Evolutionary conservation across 1,140 invertebrate genomes (phyloP), one percentile per base, ranked within the genome.

Genomic region (Danaus melanippus): DNA sequence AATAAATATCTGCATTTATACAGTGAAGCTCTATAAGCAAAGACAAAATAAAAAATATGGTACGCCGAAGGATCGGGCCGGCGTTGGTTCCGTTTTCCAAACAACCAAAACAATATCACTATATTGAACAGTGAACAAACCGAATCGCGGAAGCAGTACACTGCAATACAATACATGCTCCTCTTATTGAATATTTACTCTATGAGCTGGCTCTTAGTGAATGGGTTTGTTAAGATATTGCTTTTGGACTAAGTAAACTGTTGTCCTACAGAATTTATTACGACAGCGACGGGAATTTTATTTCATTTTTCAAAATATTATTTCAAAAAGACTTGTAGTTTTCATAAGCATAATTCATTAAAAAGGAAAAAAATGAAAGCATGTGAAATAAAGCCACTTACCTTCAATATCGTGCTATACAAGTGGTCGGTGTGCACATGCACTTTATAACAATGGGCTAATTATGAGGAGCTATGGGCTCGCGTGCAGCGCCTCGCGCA

Each of bases 391-490:
- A 12, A 49, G n/a, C 41, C 50, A 58, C 46, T 58, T 58, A 40
- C 56, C 56, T 58, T 17, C 50, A 53, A 52, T 53, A 44, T 48
- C 46, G 45, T 49, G 9, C 12, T 39, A 43, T 49, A 58, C 32
- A 57, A 51, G 46, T 60, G 44, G 44, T 47, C 21, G 21, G 21
- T 32, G 21, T 39, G 41, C 21, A 57, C 58, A 62, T 67, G 57
- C 60, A 61, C 53, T 56, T 53, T 66, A 62, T 58, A 61, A 54
- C 60, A 64, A 66, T 67, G 56, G 70, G 51, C 69, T 83, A 83
- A 80, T 83, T 79, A 75, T 76, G 64, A 78, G 73, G 71, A 73
- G 71, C 68, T 74, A 75, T 75, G 70, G 65, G 67, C 56, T 80
- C 58, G 78, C 80, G 78, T 79, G 78, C 71, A 56, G 50, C 65